Evolutionary conservation across 2,888 invertebrate species (phyloP).

Genomic region (Hedychridium roseum): DNA sequence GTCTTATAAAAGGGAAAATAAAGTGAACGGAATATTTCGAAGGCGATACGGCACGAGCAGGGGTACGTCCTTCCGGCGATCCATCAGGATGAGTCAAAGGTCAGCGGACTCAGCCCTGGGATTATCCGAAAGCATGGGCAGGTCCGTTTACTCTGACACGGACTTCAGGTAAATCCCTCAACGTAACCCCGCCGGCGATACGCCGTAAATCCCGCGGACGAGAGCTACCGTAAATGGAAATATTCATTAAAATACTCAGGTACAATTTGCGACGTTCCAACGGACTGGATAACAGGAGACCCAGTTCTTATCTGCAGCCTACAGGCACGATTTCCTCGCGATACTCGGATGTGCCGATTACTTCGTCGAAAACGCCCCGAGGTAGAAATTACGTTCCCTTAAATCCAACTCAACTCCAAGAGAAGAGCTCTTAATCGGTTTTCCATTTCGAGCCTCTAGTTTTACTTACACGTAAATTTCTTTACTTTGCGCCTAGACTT

Average conservation of each 20-base stretch:
- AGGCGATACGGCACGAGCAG: conserved; percentile 58
- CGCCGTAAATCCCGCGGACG: neutral
- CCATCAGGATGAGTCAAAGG: conserved; percentile 69
- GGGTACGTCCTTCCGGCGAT: conserved; percentile 67
- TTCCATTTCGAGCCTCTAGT: too few relatives aligned
- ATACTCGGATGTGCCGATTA: conserved; percentile 53
- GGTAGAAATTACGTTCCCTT: conserved; percentile 29
- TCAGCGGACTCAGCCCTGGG: conserved; percentile 73
- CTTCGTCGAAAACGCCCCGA: conserved; percentile 35
- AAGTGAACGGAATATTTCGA: conserved; percentile 53
- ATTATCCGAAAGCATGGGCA: conserved; percentile 66
- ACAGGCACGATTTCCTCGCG: conserved; percentile 56
- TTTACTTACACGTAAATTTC: too few relatives aligned
- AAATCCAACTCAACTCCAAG: too few relatives aligned
- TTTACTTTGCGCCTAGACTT: too few relatives aligned
- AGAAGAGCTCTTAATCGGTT: too few relatives aligned
- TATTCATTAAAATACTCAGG: conserved; percentile 11
- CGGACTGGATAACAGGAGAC: conserved; percentile 22
- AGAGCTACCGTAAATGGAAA: neutral
- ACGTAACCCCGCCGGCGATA: neutral
- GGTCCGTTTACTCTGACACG: conserved; percentile 78
- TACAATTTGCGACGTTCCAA: conserved; percentile 34
- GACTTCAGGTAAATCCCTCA: conserved; percentile 70
- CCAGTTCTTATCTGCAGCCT: conserved; percentile 25
- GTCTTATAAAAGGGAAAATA: too few relatives aligned